These are phyloP conservation scores for Cirrhinus mrigala DNA, from an alignment of 2,797 vertebrate genomes.

Conservation along the genomic window DNA sequence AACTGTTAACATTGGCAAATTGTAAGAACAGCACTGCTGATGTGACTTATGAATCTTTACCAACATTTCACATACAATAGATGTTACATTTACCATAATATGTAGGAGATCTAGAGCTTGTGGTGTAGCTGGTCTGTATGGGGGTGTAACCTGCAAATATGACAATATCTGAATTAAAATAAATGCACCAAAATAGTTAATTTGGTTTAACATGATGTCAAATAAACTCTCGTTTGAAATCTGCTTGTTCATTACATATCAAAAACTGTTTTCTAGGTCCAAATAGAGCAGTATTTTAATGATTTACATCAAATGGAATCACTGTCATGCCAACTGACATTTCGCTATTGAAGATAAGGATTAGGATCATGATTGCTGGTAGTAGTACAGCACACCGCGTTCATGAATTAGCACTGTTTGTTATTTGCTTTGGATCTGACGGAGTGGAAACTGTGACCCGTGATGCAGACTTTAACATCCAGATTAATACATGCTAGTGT, in stretches of 20 bases:
- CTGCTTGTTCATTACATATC: background rate
- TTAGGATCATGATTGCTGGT: background rate
- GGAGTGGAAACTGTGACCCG: background rate
- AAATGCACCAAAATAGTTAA: background rate
- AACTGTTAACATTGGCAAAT: constrained; percentile 76
- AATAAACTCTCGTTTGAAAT: background rate
- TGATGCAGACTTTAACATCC: background rate
- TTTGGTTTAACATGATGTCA: background rate
- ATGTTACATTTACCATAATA: constrained; percentile 86
- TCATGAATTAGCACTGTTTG: too few relatives aligned
- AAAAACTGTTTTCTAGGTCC: background rate
- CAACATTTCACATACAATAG: constrained; percentile 74
- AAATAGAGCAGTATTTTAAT: background rate
- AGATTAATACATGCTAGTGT: background rate
- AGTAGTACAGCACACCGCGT: background rate
- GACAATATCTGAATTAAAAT: background rate
- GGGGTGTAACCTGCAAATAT: constrained; percentile 9
- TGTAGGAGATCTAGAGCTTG: constrained; percentile 68
- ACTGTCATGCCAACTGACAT: background rate
- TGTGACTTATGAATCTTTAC: constrained; percentile 80
- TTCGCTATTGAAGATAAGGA: background rate
- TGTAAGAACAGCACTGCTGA: constrained; percentile 78
- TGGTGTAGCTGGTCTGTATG: background rate
- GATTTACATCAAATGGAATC: background rate
- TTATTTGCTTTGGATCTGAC: background rate